Conservation (phyloP, 2,888 invertebrate species). For the Phengaris alcon region DNA sequence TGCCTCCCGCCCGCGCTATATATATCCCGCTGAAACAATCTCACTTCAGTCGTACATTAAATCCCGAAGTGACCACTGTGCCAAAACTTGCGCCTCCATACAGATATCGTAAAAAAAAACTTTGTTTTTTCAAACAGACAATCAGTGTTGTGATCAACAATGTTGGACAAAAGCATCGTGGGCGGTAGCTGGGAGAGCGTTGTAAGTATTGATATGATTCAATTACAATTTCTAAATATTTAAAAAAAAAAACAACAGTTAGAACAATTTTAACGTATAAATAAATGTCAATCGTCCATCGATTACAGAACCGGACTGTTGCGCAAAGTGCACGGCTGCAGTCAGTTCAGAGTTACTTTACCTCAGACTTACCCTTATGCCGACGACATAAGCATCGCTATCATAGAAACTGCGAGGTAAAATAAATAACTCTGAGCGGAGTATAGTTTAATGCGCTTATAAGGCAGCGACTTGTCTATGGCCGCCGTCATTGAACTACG, state of each 20-base stretch:
- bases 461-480: conserved; percentile 68
- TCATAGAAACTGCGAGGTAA: too few species aligned
- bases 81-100: conserved; percentile 58
- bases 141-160: conserved; percentile 50
- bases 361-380: too few species aligned
- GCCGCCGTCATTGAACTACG: conserved; percentile 68
- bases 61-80: conserved; percentile 62
- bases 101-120: conserved; percentile 58
- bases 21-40: conserved; percentile 66
- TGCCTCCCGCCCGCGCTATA: conserved; percentile 62
- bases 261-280: background rate
- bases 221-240: background rate
- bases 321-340: conserved; percentile 46
- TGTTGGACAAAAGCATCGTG: conserved; percentile 71
- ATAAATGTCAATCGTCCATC: conserved; percentile 12
- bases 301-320: conserved; percentile 40
- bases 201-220: conserved; percentile 53
- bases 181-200: conserved; percentile 77
- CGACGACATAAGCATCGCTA: too few species aligned
- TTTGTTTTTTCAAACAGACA: conserved; percentile 30
- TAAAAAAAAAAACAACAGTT: background rate
- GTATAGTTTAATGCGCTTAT: conserved; percentile 63
- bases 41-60: conserved; percentile 71
- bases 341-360: too few species aligned
- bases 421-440: conserved; percentile 32